phyloP scores from a whole-genome alignment of 2,113 vertebrate genomes.

The Oryctolagus cuniculus region mOryCun1.1 NC_091439.1:20432501-20433000 shows the following conservation, averaged over 20 bases:
- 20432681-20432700: background rate
- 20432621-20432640: background rate
- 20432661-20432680: background rate
- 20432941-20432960: background rate
- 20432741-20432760: background rate
- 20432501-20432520: background rate
- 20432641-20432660: rapidly evolving
- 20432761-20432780: background rate
- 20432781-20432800: background rate
- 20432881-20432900: background rate
- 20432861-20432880: background rate
- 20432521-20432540: background rate
- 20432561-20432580: background rate
- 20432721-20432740: background rate
- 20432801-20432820: background rate
- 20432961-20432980: background rate
- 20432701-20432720: background rate
- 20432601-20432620: background rate
- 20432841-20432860: background rate
- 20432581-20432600: background rate
- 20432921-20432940: background rate
- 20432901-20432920: background rate
- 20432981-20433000: background rate
- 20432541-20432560: background rate
- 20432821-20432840: background rate